Evolutionary conservation across 2,797 vertebrate species (phyloP).

Genomic region (Anableps anableps): DNA sequence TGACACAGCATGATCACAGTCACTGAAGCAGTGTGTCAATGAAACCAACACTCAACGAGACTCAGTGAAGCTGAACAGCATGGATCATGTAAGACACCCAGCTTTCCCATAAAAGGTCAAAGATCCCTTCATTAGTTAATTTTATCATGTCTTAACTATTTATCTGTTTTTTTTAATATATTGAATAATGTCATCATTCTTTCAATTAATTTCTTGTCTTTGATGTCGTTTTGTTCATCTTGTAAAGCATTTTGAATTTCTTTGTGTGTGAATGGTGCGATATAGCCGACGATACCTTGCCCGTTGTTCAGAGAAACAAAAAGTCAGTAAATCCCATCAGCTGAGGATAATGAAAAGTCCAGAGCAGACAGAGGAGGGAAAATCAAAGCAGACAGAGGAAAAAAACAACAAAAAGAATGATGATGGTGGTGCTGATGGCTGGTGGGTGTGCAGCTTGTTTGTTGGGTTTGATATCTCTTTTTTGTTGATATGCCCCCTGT

Average conservation of each 20-base stretch:
- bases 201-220: background rate
- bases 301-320: background rate
- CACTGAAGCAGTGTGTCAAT: no score
- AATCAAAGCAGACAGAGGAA: constrained; percentile 28
- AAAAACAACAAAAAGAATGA: background rate
- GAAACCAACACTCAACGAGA: no score
- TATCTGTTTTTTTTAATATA: no score
- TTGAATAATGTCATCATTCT: no score
- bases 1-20: background rate
- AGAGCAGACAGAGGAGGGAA: constrained; percentile 8
- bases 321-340: background rate
- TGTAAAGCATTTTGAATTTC: background rate
- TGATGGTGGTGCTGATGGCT: constrained; percentile 20
- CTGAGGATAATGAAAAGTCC: constrained; percentile 18
- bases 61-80: no score
- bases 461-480: constrained; percentile 61
- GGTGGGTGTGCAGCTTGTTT: constrained; percentile 29
- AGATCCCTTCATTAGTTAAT: background rate
- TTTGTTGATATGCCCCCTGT: constrained; percentile 68
- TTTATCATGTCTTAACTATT: background rate
- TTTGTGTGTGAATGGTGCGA: background rate
- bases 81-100: background rate
- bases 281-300: background rate
- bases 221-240: background rate
- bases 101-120: background rate